phyloP scores from a whole-genome alignment of 2,113 vertebrate genomes.

The Nothobranchius kuhntae region DNA sequence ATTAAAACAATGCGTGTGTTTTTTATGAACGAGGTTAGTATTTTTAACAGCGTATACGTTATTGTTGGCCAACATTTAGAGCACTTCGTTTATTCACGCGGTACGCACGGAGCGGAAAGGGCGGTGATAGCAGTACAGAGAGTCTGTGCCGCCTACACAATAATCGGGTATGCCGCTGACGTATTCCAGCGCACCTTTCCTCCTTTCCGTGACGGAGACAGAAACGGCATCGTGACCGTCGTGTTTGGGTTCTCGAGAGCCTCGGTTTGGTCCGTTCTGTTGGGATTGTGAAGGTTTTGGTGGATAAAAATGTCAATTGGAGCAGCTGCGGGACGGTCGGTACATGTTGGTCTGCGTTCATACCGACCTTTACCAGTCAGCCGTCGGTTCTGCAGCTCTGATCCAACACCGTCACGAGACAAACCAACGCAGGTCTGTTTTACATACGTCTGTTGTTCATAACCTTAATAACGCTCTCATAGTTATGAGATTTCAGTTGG shows the following conservation, averaged over 20 bases:
- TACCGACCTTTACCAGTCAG: neutral
- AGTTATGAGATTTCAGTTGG: no score
- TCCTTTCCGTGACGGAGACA: neutral
- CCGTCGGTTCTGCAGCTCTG: slow-evolving; percentile 31
- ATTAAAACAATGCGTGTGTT: fast-evolving
- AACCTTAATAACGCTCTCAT: no score
- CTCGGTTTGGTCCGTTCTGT: fast-evolving
- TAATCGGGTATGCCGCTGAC: fast-evolving
- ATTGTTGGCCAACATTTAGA: slow-evolving; percentile 49
- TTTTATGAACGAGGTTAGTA: neutral
- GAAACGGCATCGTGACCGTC: neutral
- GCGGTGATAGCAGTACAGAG: neutral
- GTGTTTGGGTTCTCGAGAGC: neutral
- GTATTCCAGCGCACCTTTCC: slow-evolving; percentile 9
- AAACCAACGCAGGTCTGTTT: slow-evolving; percentile 35
- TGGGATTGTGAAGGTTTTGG: neutral
- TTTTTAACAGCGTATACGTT: slow-evolving; percentile 10
- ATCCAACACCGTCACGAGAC: slow-evolving; percentile 10
- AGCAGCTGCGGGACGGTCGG: slow-evolving; percentile 15
- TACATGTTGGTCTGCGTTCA: neutral
- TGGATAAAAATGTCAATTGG: slow-evolving; percentile 15
- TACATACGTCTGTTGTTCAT: neutral
- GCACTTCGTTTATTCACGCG: slow-evolving; percentile 1
- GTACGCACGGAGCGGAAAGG: neutral
- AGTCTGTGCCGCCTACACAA: no score